Evolutionary conservation across 2,797 vertebrate species (phyloP).

Genomic region (Thamnophis elegans): DNA sequence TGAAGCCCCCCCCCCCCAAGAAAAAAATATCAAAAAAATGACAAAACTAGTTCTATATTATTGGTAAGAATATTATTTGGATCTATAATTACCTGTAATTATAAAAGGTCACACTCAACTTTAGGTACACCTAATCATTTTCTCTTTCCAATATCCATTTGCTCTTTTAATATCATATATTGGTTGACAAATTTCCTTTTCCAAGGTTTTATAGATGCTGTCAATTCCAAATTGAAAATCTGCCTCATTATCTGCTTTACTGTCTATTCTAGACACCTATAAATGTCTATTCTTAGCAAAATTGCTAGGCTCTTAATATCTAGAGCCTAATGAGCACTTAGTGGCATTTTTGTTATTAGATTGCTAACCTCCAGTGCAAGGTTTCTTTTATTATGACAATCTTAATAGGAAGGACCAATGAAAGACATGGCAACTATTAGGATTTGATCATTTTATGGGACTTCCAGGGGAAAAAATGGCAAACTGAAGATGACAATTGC

Average conservation of each 20-base stretch:
- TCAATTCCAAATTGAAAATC: background rate
- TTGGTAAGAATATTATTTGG: background rate
- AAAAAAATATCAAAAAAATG: background rate
- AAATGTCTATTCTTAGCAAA: background rate
- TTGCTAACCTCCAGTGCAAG: background rate
- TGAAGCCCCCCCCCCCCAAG: background rate
- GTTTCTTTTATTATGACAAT: background rate
- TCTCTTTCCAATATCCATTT: background rate
- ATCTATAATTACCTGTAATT: background rate
- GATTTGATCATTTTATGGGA: background rate
- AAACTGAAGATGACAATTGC: background rate
- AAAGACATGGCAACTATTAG: background rate
- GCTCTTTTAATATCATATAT: background rate
- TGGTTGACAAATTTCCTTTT: background rate
- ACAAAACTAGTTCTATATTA: background rate
- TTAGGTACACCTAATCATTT: background rate
- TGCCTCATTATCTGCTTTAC: background rate
- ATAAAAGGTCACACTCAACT: background rate
- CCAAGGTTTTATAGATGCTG: background rate
- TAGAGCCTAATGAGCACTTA: background rate
- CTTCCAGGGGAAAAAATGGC: background rate
- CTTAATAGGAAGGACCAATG: background rate
- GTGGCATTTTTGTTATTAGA: background rate
- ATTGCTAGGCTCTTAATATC: background rate
- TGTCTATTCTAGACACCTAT: background rate